Percentiles rank a stretch among this genome's conserved stretches.
These are phyloP conservation scores for Apodemia mormo DNA, from an alignment of 2,888 invertebrate species.

Conservation along the genomic window DNA sequence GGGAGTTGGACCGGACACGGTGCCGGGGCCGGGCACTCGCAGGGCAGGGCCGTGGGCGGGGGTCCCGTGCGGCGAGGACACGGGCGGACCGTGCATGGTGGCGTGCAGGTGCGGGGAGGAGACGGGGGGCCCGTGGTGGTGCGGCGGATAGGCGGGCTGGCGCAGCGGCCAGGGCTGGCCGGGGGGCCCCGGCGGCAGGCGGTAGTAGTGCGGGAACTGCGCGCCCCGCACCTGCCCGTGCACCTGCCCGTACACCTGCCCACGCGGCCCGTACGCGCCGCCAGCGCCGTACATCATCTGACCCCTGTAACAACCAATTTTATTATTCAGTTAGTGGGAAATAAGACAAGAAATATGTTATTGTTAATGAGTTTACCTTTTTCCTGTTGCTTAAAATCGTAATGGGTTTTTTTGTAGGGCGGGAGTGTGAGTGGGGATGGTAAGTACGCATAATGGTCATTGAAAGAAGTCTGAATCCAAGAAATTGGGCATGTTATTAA, in stretches of 20 bases:
- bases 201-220: constrained; percentile 20
- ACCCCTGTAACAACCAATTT: constrained; percentile 47
- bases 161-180: not conserved
- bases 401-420: no score
- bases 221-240: constrained; percentile 40
- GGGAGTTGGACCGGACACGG: constrained; percentile 18
- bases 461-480: no score
- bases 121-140: constrained; percentile 29
- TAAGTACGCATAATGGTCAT: no score
- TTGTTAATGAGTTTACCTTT: no score
- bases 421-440: no score
- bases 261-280: constrained; percentile 51
- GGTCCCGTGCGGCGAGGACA: constrained; percentile 27
- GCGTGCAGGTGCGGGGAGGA: not conserved
- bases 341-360: no score
- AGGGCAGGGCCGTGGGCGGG: constrained; percentile 36
- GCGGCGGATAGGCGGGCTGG: constrained; percentile 26
- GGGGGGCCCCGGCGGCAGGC: constrained; percentile 39
- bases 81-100: constrained; percentile 34
- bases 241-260: constrained; percentile 49
- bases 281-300: constrained; percentile 68
- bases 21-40: constrained; percentile 28
- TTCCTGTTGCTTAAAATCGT: no score
- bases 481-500: no score
- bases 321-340: no score